Evolutionary conservation across 2,113 vertebrate genomes (phyloP).

Genomic region (Verasper variegatus): DNA sequence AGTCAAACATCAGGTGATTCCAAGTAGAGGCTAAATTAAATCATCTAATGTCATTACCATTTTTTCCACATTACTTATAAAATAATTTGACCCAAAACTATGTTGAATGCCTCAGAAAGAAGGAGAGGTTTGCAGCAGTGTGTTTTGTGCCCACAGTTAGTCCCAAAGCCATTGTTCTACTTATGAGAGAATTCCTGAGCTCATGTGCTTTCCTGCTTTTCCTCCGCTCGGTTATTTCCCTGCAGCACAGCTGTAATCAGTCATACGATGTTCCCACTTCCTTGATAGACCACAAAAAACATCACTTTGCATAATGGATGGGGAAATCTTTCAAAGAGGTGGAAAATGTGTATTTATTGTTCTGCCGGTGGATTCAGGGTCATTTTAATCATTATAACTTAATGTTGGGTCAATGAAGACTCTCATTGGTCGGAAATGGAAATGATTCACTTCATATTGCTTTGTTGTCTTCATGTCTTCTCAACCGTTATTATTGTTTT

Average conservation of each 20-base stretch:
- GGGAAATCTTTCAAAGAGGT: conserved; percentile 24
- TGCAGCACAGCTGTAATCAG: conserved; percentile 42
- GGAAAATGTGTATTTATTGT: conserved; percentile 20
- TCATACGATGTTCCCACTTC: conserved; percentile 38
- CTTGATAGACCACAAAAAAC: conserved; percentile 3
- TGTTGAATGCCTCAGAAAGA: conserved; percentile 8
- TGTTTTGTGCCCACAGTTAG: conserved; percentile 24
- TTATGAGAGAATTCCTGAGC: conserved; percentile 49
- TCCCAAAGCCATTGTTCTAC: conserved; percentile 52
- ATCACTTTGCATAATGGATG: conserved; percentile 48
- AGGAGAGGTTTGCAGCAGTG: not conserved
- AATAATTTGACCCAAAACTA: conserved; percentile 7
- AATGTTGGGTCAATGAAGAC: conserved; percentile 43
- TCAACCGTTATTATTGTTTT: conserved; percentile 18
- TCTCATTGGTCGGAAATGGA: conserved; percentile 34
- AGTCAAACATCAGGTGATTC: conserved; percentile 13
- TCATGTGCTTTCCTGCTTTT: conserved; percentile 47
- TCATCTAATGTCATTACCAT: conserved; percentile 21
- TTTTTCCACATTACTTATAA: conserved; percentile 2
- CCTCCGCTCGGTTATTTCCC: conserved; percentile 31
- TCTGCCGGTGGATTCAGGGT: conserved; percentile 28
- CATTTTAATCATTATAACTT: conserved; percentile 37
- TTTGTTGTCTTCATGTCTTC: not conserved
- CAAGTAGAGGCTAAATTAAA: conserved; percentile 3
- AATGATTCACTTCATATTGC: conserved; percentile 25